Percentiles rank a stretch among this genome's conserved stretches.
Evolutionary conservation across 2,888 invertebrate species (phyloP).

Genomic region (Apotomis capreana): DNA sequence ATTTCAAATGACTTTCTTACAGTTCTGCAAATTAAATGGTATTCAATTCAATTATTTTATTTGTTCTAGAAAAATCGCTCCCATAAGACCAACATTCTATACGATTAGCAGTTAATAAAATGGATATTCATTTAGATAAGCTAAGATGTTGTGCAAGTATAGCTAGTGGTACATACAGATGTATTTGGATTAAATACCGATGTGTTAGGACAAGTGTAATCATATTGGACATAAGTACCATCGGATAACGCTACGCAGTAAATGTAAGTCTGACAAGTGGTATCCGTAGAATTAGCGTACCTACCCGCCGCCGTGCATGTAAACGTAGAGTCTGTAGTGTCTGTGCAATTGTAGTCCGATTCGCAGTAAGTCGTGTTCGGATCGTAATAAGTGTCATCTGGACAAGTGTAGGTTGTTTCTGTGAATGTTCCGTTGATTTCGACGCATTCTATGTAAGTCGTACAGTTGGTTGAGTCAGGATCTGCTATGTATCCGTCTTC

Average conservation of each 20-base stretch:
- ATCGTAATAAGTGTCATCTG: slow-evolving; percentile 61
- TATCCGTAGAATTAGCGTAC: slow-evolving; percentile 58
- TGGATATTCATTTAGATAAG: background rate
- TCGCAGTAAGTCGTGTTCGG: slow-evolving; percentile 70
- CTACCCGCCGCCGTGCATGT: slow-evolving; percentile 69
- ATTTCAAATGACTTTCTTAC: too few relatives aligned
- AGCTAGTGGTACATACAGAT: slow-evolving; percentile 55
- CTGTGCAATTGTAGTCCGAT: slow-evolving; percentile 58
- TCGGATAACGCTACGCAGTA: slow-evolving; percentile 51
- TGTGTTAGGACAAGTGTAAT: slow-evolving; percentile 54
- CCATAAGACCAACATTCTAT: too few relatives aligned
- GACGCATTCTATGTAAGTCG: slow-evolving; percentile 68
- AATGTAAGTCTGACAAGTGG: slow-evolving; percentile 55
- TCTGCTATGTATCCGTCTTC: slow-evolving; percentile 65
- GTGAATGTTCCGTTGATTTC: slow-evolving; percentile 57
- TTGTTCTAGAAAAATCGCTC: too few relatives aligned
- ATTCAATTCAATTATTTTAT: too few relatives aligned
- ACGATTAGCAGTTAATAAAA: background rate
- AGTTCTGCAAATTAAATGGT: too few relatives aligned
- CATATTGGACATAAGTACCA: slow-evolving; percentile 49
- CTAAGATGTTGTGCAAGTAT: slow-evolving; percentile 46
- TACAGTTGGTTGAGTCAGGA: slow-evolving; percentile 62
- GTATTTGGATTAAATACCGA: slow-evolving; percentile 57
- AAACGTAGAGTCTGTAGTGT: slow-evolving; percentile 48
- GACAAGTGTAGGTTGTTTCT: slow-evolving; percentile 63